Conservation (phyloP, 2,888 invertebrate genomes). For the Drosophila engyochracea region DNA sequence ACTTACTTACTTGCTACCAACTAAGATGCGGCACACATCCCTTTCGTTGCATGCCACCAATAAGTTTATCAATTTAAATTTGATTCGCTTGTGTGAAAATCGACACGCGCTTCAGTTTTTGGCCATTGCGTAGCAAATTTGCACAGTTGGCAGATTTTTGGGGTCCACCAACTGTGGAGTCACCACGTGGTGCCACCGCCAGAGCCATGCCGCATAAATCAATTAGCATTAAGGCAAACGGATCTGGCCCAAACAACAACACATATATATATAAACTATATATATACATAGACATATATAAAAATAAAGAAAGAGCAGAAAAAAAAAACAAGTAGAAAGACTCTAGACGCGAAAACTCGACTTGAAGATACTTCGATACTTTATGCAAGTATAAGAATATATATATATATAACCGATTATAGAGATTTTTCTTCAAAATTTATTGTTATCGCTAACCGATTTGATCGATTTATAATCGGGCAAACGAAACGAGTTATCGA, state of each 20-base stretch:
- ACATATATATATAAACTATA: not conserved
- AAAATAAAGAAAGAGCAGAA: not conserved
- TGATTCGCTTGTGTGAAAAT: constrained; percentile 61
- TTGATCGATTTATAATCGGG: not conserved
- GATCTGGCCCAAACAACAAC: constrained; percentile 12
- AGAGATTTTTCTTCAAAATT: not conserved
- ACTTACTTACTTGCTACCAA: not conserved
- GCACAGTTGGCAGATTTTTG: not conserved
- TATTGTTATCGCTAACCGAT: not conserved
- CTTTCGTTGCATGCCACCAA: constrained; percentile 45
- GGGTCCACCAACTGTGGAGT: constrained; percentile 6
- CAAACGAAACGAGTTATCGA: not conserved
- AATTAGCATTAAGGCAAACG: constrained; percentile 63
- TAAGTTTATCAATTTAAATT: constrained; percentile 64
- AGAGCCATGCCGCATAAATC: constrained; percentile 58
- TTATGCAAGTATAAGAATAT: too few species aligned
- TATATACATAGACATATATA: not conserved
- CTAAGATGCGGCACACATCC: not conserved
- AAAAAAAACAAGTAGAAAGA: not conserved
- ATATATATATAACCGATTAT: not conserved
- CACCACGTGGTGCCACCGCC: constrained; percentile 34
- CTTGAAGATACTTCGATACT: not conserved
- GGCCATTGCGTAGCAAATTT: constrained; percentile 52
- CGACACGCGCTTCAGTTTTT: constrained; percentile 33
- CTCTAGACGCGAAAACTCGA: not conserved